Evolutionary conservation across 2,797 vertebrate genomes (phyloP).

Genomic region (Hemitrygon akajei): DNA sequence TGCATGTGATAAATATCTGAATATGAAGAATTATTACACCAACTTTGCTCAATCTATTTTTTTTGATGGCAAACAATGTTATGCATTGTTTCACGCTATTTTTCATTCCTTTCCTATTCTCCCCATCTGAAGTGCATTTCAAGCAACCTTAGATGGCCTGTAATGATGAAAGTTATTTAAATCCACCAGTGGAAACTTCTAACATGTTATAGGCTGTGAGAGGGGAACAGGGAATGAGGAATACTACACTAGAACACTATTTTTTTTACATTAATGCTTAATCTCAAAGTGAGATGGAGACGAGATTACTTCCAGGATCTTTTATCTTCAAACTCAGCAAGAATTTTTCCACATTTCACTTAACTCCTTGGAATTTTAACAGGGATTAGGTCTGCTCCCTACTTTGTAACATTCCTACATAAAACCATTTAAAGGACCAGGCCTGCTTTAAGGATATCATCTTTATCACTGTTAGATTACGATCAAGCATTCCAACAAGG

Average conservation of each 20-base stretch:
- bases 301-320: neutral
- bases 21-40: neutral
- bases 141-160: neutral
- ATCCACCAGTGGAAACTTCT: neutral
- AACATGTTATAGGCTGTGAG: neutral
- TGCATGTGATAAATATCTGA: too few species aligned
- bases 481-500: neutral
- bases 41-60: too few species aligned
- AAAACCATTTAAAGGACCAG: neutral
- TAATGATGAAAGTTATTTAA: neutral
- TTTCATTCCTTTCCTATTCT: neutral
- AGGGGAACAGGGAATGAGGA: too few species aligned
- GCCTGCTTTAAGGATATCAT: neutral
- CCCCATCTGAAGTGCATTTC: neutral
- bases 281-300: constrained; percentile 20
- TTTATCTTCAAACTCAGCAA: neutral
- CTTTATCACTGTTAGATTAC: neutral
- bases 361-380: constrained; percentile 26
- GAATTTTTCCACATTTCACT: neutral
- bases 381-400: neutral
- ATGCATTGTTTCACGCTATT: neutral
- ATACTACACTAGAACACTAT: neutral
- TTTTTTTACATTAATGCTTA: neutral
- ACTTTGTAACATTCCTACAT: neutral
- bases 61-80: neutral